Conservation (phyloP, 1,140 invertebrate genomes). For the Cyrtorhinus lividipennis region DNA sequence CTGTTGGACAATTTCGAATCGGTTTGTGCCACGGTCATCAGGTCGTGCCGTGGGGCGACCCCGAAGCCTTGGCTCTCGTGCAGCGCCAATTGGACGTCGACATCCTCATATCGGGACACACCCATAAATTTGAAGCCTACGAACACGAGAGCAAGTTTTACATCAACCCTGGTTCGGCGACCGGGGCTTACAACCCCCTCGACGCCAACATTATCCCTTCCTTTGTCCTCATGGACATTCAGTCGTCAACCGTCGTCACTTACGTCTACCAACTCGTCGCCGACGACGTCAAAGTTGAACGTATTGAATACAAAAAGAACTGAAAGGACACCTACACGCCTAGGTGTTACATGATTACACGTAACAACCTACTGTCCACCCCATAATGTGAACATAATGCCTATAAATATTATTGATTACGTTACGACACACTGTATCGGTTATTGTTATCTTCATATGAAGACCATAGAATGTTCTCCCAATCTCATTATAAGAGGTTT, state of each 20-base stretch:
- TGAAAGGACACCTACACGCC: no score
- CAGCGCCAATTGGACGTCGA: slow-evolving; percentile 97
- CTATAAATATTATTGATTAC: no score
- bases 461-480: no score
- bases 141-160: slow-evolving; percentile 99
- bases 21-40: slow-evolving; percentile 96
- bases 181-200: slow-evolving; percentile 88
- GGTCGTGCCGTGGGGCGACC: slow-evolving; percentile 94
- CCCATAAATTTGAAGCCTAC: slow-evolving; percentile 96
- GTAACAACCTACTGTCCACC: no score
- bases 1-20: slow-evolving; percentile 96
- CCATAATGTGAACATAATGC: no score
- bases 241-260: slow-evolving; percentile 91
- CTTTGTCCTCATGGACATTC: slow-evolving; percentile 98
- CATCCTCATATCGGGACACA: slow-evolving; percentile 96
- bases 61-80: slow-evolving; percentile 78
- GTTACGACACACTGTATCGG: no score
- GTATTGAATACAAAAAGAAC: slow-evolving; percentile 88
- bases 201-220: slow-evolving; percentile 79
- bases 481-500: no score
- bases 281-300: slow-evolving; percentile 97
- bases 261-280: slow-evolving; percentile 97
- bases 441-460: no score
- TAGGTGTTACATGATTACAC: no score
- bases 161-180: slow-evolving; percentile 98